These are phyloP conservation scores for Platygyra sinensis DNA, from an alignment of 64 coral and sea anemone species.

Conservation along the genomic window DNA sequence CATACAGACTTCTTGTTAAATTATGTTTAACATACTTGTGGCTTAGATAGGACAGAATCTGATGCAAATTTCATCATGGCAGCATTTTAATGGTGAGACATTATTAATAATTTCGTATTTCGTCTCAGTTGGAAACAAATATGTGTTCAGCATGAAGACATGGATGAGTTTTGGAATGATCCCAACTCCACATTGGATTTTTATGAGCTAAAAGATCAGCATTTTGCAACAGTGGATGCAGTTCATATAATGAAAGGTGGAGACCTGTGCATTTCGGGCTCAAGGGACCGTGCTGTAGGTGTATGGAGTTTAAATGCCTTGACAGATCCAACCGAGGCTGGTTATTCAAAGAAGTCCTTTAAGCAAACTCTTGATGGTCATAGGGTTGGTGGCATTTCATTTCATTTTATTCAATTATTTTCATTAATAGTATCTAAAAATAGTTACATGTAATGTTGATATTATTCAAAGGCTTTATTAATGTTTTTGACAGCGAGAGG, in stretches of 20 bases:
- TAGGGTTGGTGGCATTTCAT: conserved; percentile 30
- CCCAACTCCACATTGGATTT: conserved; percentile 66
- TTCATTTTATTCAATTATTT: too few species aligned
- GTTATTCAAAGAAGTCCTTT: conserved; percentile 76
- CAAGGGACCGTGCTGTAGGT: conserved; percentile 78
- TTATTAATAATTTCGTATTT: too few species aligned
- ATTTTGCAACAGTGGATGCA: conserved; percentile 94
- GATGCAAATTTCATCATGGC: too few species aligned
- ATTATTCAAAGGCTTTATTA: too few species aligned
- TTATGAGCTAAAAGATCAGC: conserved; percentile 71
- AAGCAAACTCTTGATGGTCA: conserved; percentile 84
- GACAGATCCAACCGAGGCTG: conserved; percentile 17
- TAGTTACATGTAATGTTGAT: too few species aligned
- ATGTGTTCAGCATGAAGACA: conserved; percentile 93
- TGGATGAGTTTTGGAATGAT: conserved; percentile 87
- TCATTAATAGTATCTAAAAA: too few species aligned
- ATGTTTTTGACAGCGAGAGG: too few species aligned
- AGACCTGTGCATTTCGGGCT: conserved; percentile 85
- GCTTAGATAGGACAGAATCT: too few species aligned
- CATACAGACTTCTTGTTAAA: too few species aligned
- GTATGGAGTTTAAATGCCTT: conserved; percentile 74
- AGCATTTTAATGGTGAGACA: too few species aligned
- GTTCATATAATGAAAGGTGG: conserved; percentile 79
- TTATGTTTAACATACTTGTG: too few species aligned
- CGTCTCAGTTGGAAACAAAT: conserved; percentile 85